These are phyloP conservation scores for Stomorhina lunata DNA, from an alignment of 2,888 invertebrate species.

Conservation along the genomic window DNA sequence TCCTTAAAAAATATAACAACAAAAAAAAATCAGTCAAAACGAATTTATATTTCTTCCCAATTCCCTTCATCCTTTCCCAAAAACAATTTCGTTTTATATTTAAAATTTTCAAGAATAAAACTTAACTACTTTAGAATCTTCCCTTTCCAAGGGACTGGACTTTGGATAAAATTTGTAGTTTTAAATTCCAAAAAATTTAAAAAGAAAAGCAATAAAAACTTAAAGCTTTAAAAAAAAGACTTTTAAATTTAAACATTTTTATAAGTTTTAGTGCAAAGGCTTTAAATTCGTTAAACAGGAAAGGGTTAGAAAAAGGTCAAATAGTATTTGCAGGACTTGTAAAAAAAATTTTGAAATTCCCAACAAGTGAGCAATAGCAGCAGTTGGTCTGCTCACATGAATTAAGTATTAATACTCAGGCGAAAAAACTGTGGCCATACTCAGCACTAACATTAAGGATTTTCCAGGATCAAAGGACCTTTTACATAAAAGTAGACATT, in stretches of 20 bases:
- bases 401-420: background rate
- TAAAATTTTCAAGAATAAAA: background rate
- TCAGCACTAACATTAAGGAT: too few species aligned
- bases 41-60: slow-evolving; percentile 3
- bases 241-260: slow-evolving; percentile 28
- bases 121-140: slow-evolving; percentile 33
- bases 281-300: background rate
- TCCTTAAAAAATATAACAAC: slow-evolving; percentile 60
- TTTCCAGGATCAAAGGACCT: background rate
- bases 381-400: background rate
- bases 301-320: slow-evolving; percentile 21
- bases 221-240: slow-evolving; percentile 18
- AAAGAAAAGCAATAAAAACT: slow-evolving; percentile 16
- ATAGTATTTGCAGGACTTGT: slow-evolving; percentile 25
- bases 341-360: slow-evolving; percentile 8
- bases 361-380: slow-evolving; percentile 13
- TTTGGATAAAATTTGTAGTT: background rate
- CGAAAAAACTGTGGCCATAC: slow-evolving; percentile 31
- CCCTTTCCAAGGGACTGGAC: background rate
- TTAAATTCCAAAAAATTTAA: background rate
- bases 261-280: slow-evolving; percentile 36
- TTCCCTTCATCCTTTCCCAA: background rate
- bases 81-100: background rate
- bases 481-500: too few species aligned
- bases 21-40: slow-evolving; percentile 20